A percentile compares a stretch with the other conserved stretches of the same genome.
Evolutionary conservation across 2,888 invertebrate genomes (phyloP).

Genomic region (Belgica antarctica): DNA sequence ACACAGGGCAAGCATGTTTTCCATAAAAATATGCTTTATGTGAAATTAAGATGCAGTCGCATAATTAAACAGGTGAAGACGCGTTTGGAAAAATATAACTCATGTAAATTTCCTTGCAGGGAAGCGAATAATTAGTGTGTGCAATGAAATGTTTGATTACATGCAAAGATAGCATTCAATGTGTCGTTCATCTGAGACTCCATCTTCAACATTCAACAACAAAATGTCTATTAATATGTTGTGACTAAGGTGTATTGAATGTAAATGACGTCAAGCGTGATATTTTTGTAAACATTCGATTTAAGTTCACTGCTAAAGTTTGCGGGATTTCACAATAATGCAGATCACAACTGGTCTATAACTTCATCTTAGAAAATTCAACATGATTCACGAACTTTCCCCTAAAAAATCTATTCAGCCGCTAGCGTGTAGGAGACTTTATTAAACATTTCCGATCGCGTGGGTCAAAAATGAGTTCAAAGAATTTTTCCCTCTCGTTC

Average conservation of each 20-base stretch:
- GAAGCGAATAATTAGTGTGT: background rate
- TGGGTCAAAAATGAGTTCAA: background rate
- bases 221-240: background rate
- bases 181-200: background rate
- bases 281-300: too few species aligned
- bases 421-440: background rate
- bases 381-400: too few species aligned
- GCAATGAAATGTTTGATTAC: background rate
- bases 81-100: too few species aligned
- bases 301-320: too few species aligned
- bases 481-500: background rate
- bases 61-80: slow-evolving; percentile 22
- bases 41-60: background rate
- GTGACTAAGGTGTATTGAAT: background rate
- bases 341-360: too few species aligned
- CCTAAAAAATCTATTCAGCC: background rate
- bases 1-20: background rate
- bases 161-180: background rate
- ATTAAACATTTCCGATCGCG: too few species aligned
- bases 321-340: too few species aligned
- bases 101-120: too few species aligned
- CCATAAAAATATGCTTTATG: background rate
- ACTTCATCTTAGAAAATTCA: too few species aligned
- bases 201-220: background rate
- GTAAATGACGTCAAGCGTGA: too few species aligned